phyloP scores from a whole-genome alignment of 2,113 vertebrate genomes.

The Sus scrofa region DNA sequence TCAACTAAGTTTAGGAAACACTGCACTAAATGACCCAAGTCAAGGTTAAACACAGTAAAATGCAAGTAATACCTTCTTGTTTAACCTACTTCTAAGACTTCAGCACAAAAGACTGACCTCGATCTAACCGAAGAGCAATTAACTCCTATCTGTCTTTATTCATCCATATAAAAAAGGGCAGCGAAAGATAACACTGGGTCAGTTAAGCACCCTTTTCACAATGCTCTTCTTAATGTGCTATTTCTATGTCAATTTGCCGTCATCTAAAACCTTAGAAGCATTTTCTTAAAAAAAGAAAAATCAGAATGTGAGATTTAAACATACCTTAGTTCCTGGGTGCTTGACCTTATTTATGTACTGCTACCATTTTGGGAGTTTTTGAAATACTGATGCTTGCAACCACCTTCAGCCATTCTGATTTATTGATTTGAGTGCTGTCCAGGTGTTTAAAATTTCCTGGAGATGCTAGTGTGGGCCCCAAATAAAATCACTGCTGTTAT shows the following conservation, averaged over 20 bases:
- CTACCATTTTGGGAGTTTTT: not conserved
- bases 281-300: slow-evolving; percentile 45
- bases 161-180: slow-evolving; percentile 82
- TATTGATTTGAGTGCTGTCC: not conserved
- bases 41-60: slow-evolving; percentile 78
- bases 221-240: slow-evolving; percentile 76
- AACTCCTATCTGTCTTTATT: slow-evolving; percentile 84
- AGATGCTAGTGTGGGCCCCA: not conserved
- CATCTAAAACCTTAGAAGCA: slow-evolving; percentile 71
- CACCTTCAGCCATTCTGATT: not conserved
- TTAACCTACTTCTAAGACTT: slow-evolving; percentile 77
- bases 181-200: slow-evolving; percentile 81
- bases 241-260: slow-evolving; percentile 80
- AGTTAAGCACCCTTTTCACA: slow-evolving; percentile 81
- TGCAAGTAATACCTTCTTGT: slow-evolving; percentile 71
- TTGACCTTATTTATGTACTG: slow-evolving; percentile 8
- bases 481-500: not conserved
- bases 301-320: slow-evolving; percentile 56
- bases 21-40: slow-evolving; percentile 72
- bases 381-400: not conserved
- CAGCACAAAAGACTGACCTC: slow-evolving; percentile 81
- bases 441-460: not conserved
- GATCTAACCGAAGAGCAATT: slow-evolving; percentile 82
- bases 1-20: slow-evolving; percentile 65
- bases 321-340: not conserved